A percentile compares a stretch with the other conserved stretches of the same genome.
phyloP scores from a whole-genome alignment of 2,888 invertebrate species.

The Dryobotodes eremita region DNA sequence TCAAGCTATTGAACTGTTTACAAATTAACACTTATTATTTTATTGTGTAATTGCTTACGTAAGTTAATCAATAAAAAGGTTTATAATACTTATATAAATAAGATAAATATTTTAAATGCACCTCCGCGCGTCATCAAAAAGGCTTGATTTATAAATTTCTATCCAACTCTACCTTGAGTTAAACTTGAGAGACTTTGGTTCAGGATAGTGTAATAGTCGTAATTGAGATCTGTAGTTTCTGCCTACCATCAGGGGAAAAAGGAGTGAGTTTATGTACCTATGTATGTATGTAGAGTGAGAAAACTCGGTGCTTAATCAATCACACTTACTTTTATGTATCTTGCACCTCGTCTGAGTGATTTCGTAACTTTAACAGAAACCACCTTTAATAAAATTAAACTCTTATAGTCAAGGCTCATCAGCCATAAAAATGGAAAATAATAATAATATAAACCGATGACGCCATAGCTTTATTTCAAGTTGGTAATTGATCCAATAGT shows the following conservation, averaged over 20 bases:
- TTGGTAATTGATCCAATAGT: background rate
- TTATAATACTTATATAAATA: slow-evolving; percentile 20
- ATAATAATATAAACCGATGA: background rate
- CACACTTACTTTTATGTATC: background rate
- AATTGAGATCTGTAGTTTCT: background rate
- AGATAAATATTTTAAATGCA: background rate
- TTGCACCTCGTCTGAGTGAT: background rate
- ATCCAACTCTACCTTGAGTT: background rate
- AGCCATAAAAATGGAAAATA: background rate
- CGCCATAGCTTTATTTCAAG: background rate
- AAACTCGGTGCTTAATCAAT: background rate
- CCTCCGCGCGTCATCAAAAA: background rate
- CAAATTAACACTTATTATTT: slow-evolving; percentile 44
- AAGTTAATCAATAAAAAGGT: slow-evolving; percentile 24
- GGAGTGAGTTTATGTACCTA: background rate
- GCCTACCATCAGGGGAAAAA: background rate
- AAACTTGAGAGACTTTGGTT: background rate
- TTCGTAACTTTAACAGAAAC: background rate
- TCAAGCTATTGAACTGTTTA: slow-evolving; percentile 32
- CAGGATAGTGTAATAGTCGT: background rate
- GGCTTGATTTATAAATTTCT: background rate
- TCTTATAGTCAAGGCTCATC: too few relatives aligned
- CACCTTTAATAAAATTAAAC: background rate
- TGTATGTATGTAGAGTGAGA: background rate
- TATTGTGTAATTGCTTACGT: slow-evolving; percentile 29